Conservation (phyloP, 2,113 vertebrate genomes). For the Oryzias melastigma region DNA sequence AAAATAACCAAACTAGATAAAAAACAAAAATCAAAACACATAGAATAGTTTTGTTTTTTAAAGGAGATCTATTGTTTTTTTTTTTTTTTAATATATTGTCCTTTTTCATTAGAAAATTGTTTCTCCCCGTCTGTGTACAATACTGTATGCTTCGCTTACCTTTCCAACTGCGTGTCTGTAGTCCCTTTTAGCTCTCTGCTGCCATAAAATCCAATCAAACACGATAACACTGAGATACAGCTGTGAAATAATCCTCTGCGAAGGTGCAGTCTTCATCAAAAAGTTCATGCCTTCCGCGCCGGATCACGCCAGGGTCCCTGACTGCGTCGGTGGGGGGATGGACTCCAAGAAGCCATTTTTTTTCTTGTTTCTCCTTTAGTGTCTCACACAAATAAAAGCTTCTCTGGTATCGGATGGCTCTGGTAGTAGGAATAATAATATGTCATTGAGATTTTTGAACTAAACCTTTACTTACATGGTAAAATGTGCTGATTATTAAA, state of each 20-base stretch:
- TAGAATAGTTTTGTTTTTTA: slow-evolving; percentile 70
- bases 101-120: slow-evolving; percentile 67
- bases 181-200: slow-evolving; percentile 53
- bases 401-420: slow-evolving; percentile 52
- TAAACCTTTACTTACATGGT: slow-evolving; percentile 20
- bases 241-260: slow-evolving; percentile 69
- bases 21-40: slow-evolving; percentile 79
- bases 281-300: slow-evolving; percentile 50
- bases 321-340: slow-evolving; percentile 34
- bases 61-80: slow-evolving; percentile 81
- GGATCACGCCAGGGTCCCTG: slow-evolving; percentile 46
- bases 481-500: slow-evolving; percentile 11
- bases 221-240: slow-evolving; percentile 64
- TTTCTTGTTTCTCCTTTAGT: slow-evolving; percentile 49
- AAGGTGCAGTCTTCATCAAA: slow-evolving; percentile 59
- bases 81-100: slow-evolving; percentile 73
- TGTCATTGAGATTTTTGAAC: slow-evolving; percentile 10
- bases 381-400: slow-evolving; percentile 69
- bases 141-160: slow-evolving; percentile 67
- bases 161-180: slow-evolving; percentile 61
- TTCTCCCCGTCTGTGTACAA: slow-evolving; percentile 43
- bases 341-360: slow-evolving; percentile 42
- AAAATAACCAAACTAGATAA: slow-evolving; percentile 77
- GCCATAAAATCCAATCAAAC: slow-evolving; percentile 62
- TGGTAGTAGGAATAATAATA: slow-evolving; percentile 69